A percentile compares a stretch with the other conserved stretches of the same genome.
Conservation (phyloP, 2,113 vertebrate species). For the Pongo pygmaeus region DNA sequence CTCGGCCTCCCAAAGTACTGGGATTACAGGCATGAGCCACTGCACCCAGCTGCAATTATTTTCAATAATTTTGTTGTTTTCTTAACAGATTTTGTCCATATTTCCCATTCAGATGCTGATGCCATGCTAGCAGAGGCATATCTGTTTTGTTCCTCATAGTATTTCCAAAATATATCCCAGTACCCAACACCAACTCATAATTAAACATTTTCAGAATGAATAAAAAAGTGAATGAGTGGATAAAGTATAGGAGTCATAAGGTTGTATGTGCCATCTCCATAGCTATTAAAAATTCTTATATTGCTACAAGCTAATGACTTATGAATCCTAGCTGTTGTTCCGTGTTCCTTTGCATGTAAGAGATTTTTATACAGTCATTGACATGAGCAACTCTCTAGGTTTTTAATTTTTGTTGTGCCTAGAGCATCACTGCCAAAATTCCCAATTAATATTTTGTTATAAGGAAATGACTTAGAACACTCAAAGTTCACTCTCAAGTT, state of each 20-base stretch:
- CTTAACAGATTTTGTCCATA: not conserved
- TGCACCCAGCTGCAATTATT: too few relatives aligned
- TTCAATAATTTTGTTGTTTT: slow-evolving; percentile 9
- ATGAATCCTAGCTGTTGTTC: not conserved
- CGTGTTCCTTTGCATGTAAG: not conserved
- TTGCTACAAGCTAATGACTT: not conserved
- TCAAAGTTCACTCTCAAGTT: not conserved
- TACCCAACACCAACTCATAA: not conserved
- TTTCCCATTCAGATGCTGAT: not conserved
- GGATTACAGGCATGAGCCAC: too few relatives aligned
- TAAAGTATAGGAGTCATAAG: not conserved
- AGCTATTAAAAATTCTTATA: not conserved
- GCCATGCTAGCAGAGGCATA: not conserved
- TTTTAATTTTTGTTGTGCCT: slow-evolving; percentile 23
- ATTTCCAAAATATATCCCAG: slow-evolving; percentile 3
- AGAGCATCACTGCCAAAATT: not conserved
- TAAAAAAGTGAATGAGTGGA: not conserved
- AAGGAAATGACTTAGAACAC: slow-evolving; percentile 4
- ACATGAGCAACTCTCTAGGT: not conserved
- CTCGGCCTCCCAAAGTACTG: too few relatives aligned
- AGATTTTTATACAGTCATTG: not conserved
- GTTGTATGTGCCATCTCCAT: not conserved
- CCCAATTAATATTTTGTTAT: slow-evolving; percentile 18
- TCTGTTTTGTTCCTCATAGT: not conserved
- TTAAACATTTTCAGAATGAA: not conserved